Percentiles rank a stretch among this genome's conserved stretches.
Conservation (phyloP, 2,113 vertebrate species). For the Coturnix japonica region DNA sequence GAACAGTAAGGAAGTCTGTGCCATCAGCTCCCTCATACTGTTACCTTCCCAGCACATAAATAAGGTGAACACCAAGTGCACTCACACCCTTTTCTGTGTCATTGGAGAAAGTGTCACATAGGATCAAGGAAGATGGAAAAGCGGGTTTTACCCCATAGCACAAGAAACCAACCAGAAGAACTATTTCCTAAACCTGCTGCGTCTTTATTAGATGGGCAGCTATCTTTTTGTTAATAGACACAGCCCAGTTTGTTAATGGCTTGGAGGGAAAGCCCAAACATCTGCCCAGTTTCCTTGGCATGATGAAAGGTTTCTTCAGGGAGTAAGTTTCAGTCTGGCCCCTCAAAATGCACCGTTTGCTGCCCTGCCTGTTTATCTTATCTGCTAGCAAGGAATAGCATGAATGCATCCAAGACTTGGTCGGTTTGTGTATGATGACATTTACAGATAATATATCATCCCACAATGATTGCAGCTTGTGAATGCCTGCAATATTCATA, state of each 20-base stretch:
- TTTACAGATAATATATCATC: background rate
- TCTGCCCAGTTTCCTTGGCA: accelerated
- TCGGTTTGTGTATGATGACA: background rate
- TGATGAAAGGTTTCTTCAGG: background rate
- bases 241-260: background rate
- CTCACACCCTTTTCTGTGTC: accelerated
- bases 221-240: accelerated
- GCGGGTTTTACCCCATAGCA: background rate
- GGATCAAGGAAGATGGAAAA: background rate
- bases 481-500: background rate
- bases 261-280: background rate
- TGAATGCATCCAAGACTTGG: background rate
- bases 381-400: background rate
- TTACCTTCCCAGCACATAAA: background rate
- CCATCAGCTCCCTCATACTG: background rate
- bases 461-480: background rate
- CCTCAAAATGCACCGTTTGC: background rate
- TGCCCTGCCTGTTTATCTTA: no score
- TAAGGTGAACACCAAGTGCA: accelerated
- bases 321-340: accelerated
- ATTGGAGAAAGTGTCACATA: background rate
- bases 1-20: background rate
- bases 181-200: accelerated
- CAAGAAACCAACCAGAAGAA: background rate
- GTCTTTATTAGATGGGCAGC: background rate